A percentile compares a stretch with the other conserved stretches of the same genome.
phyloP scores from a whole-genome alignment of 2,797 vertebrate species.

The Anabas testudineus region DNA sequence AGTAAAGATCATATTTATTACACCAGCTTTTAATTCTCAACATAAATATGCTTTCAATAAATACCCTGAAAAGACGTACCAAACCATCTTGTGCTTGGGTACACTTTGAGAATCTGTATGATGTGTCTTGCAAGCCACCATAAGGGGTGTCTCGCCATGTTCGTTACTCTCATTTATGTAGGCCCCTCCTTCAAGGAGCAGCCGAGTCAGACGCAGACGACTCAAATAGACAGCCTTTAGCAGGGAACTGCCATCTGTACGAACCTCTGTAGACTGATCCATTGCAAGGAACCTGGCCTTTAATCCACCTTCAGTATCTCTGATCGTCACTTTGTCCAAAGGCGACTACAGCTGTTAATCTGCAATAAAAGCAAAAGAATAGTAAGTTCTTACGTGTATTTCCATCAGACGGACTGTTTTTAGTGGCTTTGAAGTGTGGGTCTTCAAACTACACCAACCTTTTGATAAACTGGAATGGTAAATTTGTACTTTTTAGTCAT shows the following conservation, averaged over 20 bases:
- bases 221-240: slow-evolving; percentile 90
- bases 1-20: slow-evolving; percentile 45
- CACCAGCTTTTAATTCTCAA: not conserved
- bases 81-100: slow-evolving; percentile 89
- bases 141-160: slow-evolving; percentile 90
- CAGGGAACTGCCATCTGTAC: slow-evolving; percentile 84
- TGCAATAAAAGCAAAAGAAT: slow-evolving; percentile 29
- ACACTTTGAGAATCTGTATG: slow-evolving; percentile 88
- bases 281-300: slow-evolving; percentile 29
- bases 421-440: not conserved
- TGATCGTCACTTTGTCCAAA: slow-evolving; percentile 5
- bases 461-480: not conserved
- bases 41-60: not conserved
- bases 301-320: slow-evolving; percentile 2
- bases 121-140: slow-evolving; percentile 89
- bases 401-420: not conserved
- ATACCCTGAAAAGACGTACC: slow-evolving; percentile 66
- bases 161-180: slow-evolving; percentile 95
- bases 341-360: not conserved
- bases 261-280: slow-evolving; percentile 53
- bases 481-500: no score
- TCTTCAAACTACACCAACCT: not conserved
- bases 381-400: not conserved
- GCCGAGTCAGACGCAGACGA: slow-evolving; percentile 90
- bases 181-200: slow-evolving; percentile 92